Base-by-base conservation (phyloP, 2,888 invertebrate species). In the Drosophila cyrtoloma region DNA sequence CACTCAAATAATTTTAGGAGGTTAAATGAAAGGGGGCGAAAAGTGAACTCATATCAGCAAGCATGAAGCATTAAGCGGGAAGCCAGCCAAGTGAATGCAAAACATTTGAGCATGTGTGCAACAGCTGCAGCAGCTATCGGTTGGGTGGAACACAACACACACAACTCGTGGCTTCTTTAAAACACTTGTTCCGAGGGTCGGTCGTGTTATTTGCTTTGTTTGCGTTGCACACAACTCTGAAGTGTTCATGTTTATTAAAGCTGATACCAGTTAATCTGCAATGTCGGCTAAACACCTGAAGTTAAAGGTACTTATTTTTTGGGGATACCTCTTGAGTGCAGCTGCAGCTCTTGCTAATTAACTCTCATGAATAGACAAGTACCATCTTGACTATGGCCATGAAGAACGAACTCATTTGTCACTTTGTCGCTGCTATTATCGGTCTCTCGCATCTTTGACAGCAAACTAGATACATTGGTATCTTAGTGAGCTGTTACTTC, bases 21-120 rank as follows among this genome's bases (percentile, higher is more conserved):
- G 44, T 28, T 42, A 60, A 61, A 64, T 52, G 51, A 60, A 58
- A 68, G 53, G 32, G 60, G 65, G 32, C 50, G 53, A 37, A 58
- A 33, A 44, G 37, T 56, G 68, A 60, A 56, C 47, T 52, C 37
- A 76, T 69, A 73, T 71, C 61, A 61, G 22, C 62, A 37, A 50
- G 51, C 66, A 76, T 69, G 59, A 37, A 50, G 51, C 69, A 77
- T 68, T 60, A 61, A 81, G 60, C 42, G 68, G 39, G 64, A 84
- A 73, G 79, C 62, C 81, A 74, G 75, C 47, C 68, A 66, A 68
- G 37, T 44, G 66, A 70, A 81, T 79, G 75, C 71, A 73, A 75
- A 83, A 63, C 60, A 67, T 57, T 71, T 33, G 42, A 75, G 84
- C 83, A 83, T 83, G 76, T 83, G 88, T 84, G 75, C 79, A 85